Percentiles rank a stretch among this genome's conserved stretches.
Evolutionary conservation across 1,140 invertebrate genomes (phyloP).

Genomic region (Planococcus citri): DNA sequence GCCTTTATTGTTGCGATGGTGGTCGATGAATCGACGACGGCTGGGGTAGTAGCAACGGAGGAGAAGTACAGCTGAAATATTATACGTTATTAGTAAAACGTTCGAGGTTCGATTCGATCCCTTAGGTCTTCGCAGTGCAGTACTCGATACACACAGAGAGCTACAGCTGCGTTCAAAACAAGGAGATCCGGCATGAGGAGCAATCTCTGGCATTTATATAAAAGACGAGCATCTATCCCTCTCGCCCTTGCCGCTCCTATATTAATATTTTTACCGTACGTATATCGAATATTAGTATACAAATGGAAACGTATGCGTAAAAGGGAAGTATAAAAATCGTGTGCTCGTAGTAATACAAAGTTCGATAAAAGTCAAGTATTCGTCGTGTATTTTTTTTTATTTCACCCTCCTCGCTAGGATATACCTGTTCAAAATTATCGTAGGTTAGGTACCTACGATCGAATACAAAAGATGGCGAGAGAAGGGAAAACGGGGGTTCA

Average conservation of each 20-base stretch:
- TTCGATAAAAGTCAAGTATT: too few species aligned
- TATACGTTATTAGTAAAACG: slow-evolving; percentile 18
- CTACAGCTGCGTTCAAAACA: background rate
- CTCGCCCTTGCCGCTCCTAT: background rate
- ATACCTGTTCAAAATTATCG: too few species aligned
- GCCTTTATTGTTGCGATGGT: too few species aligned
- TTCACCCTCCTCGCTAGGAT: too few species aligned
- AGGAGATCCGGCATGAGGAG: too few species aligned
- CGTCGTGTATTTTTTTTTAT: too few species aligned
- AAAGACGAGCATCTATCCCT: background rate
- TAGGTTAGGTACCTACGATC: too few species aligned
- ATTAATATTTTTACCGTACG: background rate
- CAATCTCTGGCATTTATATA: background rate
- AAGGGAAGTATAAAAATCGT: background rate
- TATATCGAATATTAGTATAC: background rate
- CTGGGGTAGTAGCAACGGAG: too few species aligned
- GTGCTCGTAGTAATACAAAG: too few species aligned
- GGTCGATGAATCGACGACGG: too few species aligned
- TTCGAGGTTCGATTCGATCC: slow-evolving; percentile 3
- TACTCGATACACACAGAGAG: too few species aligned
- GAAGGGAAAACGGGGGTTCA: background rate
- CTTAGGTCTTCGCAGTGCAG: background rate
- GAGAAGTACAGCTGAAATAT: slow-evolving; percentile 9
- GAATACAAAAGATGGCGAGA: background rate
- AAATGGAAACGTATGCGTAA: background rate